These are phyloP conservation scores for Microctenopoma steveboyesi DNA, from an alignment of 2,797 vertebrate genomes.

Conservation along the genomic window DNA sequence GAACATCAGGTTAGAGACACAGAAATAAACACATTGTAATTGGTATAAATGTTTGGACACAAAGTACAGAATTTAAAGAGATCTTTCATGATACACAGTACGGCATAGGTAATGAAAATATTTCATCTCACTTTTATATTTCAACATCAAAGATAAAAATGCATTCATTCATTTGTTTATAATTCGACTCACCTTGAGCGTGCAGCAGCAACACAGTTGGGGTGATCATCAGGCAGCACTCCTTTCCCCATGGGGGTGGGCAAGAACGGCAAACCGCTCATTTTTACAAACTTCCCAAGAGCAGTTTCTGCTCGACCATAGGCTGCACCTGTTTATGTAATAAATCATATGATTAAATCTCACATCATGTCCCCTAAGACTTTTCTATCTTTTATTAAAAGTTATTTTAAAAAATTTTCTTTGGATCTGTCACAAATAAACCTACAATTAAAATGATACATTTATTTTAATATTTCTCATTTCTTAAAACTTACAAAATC, in stretches of 20 bases:
- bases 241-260: slow-evolving; percentile 99
- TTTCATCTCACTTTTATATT: not conserved
- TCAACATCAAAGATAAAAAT: not conserved
- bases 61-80: not conserved
- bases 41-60: not conserved
- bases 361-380: too few relatives aligned
- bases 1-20: not conserved
- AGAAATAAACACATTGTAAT: not conserved
- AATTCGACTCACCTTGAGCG: slow-evolving; percentile 87
- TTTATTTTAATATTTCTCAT: too few relatives aligned
- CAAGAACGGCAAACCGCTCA: slow-evolving; percentile 90
- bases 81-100: not conserved
- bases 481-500: too few relatives aligned
- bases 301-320: slow-evolving; percentile 88
- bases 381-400: too few relatives aligned
- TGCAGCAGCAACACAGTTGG: slow-evolving; percentile 91
- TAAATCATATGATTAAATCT: not conserved
- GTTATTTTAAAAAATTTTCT: too few relatives aligned
- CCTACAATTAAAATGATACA: too few relatives aligned
- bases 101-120: not conserved
- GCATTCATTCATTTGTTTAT: not conserved
- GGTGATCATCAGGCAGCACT: slow-evolving; percentile 92
- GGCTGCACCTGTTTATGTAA: slow-evolving; percentile 86
- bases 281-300: slow-evolving; percentile 87
- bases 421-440: too few relatives aligned